Conservation (phyloP, 2,888 invertebrate species). For the Tenthredo scrophulariae region DNA sequence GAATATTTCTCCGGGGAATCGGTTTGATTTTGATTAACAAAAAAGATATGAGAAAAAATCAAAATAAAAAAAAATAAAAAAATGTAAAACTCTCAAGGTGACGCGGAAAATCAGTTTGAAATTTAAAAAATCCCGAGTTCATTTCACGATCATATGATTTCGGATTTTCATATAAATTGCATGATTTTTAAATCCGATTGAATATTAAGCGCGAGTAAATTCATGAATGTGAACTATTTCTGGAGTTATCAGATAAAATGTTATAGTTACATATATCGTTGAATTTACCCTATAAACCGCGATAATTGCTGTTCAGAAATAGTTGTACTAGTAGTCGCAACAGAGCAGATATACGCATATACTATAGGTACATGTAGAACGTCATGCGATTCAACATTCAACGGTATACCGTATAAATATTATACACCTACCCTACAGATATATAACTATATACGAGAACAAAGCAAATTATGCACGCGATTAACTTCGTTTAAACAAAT, state of each 20-base stretch:
- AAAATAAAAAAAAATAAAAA: too few relatives aligned
- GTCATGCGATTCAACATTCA: slow-evolving; percentile 18
- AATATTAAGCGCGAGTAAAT: neutral
- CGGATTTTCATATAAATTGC: too few relatives aligned
- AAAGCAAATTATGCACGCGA: neutral
- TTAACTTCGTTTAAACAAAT: slow-evolving; percentile 7
- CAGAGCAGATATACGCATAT: neutral
- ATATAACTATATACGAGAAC: neutral
- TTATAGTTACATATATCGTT: slow-evolving; percentile 24
- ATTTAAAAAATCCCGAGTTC: too few relatives aligned
- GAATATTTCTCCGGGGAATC: too few relatives aligned
- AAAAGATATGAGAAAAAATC: too few relatives aligned
- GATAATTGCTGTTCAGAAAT: slow-evolving; percentile 1
- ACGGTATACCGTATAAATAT: neutral
- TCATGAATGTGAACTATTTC: neutral
- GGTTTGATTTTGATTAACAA: too few relatives aligned
- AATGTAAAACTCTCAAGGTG: too few relatives aligned
- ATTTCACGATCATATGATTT: too few relatives aligned
- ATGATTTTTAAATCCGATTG: too few relatives aligned
- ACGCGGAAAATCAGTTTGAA: too few relatives aligned
- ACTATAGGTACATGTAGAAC: neutral
- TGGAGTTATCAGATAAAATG: neutral
- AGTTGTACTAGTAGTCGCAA: neutral
- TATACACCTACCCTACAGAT: neutral
- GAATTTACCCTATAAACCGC: neutral